Evolutionary conservation across 2,888 invertebrate genomes (phyloP).

Genomic region (Mythimna loreyi): DNA sequence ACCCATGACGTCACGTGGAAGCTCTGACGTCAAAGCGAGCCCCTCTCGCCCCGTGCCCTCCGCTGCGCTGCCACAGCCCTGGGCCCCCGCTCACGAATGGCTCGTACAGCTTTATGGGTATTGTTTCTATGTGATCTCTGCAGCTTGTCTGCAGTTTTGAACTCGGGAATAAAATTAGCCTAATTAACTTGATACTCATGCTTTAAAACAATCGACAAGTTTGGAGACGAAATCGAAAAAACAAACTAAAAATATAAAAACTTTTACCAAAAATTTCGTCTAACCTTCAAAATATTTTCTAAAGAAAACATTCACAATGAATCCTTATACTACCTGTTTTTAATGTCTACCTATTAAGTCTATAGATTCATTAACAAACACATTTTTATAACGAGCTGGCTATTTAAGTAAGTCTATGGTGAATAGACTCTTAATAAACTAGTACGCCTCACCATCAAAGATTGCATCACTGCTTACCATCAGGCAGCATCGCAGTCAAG

Average conservation of each 20-base stretch:
- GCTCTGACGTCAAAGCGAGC: constrained; percentile 88
- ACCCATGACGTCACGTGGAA: constrained; percentile 87
- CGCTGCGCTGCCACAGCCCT: constrained; percentile 65
- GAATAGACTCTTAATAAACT: too few relatives aligned
- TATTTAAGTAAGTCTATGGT: too few relatives aligned
- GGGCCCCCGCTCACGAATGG: constrained; percentile 75
- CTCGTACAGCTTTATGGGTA: constrained; percentile 81
- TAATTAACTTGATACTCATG: not conserved
- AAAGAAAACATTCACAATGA: not conserved
- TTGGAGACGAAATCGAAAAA: not conserved
- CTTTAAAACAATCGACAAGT: not conserved
- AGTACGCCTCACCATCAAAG: too few relatives aligned
- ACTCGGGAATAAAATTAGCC: constrained; percentile 14
- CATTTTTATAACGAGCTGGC: too few relatives aligned
- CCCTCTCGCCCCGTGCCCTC: constrained; percentile 68
- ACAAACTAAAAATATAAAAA: not conserved
- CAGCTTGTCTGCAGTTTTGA: constrained; percentile 48
- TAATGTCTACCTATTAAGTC: not conserved
- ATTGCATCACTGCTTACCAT: not conserved
- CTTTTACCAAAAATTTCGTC: too few relatives aligned
- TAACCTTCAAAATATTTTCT: too few relatives aligned
- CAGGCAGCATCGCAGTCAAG: not conserved
- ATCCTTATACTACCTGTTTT: not conserved
- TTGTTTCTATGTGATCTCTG: constrained; percentile 78
- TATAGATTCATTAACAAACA: not conserved